phyloP scores from a whole-genome alignment of 2,113 vertebrate genomes.

The Orientallactaga bullata region DNA sequence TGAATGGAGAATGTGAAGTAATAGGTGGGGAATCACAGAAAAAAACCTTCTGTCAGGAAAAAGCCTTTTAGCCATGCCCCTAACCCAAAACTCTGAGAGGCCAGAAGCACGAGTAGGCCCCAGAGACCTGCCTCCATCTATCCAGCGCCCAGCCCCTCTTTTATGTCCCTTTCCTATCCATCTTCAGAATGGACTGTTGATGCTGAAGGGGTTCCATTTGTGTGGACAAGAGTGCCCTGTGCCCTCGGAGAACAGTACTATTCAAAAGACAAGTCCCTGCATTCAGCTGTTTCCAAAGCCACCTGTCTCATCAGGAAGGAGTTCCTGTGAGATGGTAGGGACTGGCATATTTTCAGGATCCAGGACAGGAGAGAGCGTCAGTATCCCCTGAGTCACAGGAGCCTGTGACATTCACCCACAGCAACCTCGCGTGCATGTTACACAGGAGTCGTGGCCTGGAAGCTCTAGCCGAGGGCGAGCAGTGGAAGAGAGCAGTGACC shows the following conservation, averaged over 20 bases:
- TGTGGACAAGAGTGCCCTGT: not conserved
- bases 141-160: not conserved
- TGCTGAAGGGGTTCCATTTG: not conserved
- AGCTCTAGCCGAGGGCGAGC: slow-evolving; percentile 57
- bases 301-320: not conserved
- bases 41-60: not conserved
- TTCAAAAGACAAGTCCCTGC: not conserved
- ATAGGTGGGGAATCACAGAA: not conserved
- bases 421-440: slow-evolving; percentile 72
- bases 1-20: not conserved
- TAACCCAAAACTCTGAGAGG: not conserved
- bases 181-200: not conserved
- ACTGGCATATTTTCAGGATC: slow-evolving; percentile 1
- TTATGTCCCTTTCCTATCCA: not conserved
- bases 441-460: slow-evolving; percentile 75
- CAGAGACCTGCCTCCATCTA: not conserved
- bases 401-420: slow-evolving; percentile 27
- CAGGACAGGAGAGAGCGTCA: slow-evolving; percentile 22
- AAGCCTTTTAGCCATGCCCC: not conserved
- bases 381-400: not conserved
- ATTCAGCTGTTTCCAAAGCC: not conserved
- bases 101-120: not conserved
- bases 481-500: slow-evolving; percentile 69
- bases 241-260: not conserved
- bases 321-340: not conserved